Evolutionary conservation across 2,113 vertebrate species (phyloP).

Genomic region (Stegastes partitus): DNA sequence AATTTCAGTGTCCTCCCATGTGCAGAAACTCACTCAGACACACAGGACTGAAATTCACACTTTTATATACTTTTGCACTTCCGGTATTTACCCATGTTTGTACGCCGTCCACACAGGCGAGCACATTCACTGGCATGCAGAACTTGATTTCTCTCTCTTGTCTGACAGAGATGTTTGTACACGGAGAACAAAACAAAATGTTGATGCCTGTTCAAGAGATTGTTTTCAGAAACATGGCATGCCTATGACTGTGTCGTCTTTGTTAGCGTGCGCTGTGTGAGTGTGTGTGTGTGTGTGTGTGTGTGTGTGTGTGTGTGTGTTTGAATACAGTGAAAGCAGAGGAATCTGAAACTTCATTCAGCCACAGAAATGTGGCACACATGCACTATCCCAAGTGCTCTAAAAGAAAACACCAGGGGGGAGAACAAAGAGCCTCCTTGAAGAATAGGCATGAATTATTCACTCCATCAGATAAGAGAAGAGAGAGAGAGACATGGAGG

Average conservation of each 20-base stretch:
- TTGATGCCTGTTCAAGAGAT: not conserved
- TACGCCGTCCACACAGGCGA: not conserved
- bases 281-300: not conserved
- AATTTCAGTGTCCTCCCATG: slow-evolving; percentile 6
- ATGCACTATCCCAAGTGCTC: slow-evolving; percentile 55
- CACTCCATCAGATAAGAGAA: slow-evolving; percentile 68
- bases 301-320: not conserved
- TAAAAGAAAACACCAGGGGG: slow-evolving; percentile 61
- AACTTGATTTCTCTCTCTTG: slow-evolving; percentile 9
- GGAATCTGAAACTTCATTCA: slow-evolving; percentile 22
- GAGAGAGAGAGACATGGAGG: slow-evolving; percentile 33
- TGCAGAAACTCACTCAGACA: not conserved
- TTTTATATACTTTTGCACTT: not conserved
- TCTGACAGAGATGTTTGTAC: not conserved
- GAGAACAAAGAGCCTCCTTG: slow-evolving; percentile 74
- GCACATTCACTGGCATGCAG: not conserved
- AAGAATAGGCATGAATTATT: slow-evolving; percentile 80
- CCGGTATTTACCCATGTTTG: too few relatives aligned
- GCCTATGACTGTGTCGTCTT: not conserved
- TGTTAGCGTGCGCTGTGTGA: not conserved
- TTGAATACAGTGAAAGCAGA: not conserved
- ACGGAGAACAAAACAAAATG: not conserved
- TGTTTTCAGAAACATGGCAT: not conserved
- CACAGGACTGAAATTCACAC: not conserved
- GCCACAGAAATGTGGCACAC: slow-evolving; percentile 18